These are phyloP conservation scores for Isaurus tuberculatus DNA, from an alignment of 92 coral and sea anemone species.

Conservation along the genomic window DNA sequence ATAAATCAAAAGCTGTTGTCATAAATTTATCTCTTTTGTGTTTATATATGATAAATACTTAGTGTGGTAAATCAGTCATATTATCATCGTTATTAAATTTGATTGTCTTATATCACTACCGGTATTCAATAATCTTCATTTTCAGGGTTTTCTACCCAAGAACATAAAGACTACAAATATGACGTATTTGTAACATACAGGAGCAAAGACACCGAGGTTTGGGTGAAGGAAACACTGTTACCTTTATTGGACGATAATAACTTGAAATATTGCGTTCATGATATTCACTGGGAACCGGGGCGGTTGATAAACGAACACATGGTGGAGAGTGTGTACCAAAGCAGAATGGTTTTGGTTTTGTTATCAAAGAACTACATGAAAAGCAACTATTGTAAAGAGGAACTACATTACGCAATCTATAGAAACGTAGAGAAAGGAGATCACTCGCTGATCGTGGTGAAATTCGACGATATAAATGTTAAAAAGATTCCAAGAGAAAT, in stretches of 20 bases:
- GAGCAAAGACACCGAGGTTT: slow-evolving; percentile 33
- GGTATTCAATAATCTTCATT: not conserved
- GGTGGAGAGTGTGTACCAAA: slow-evolving; percentile 44
- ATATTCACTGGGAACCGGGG: slow-evolving; percentile 47
- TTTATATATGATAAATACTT: too few relatives aligned
- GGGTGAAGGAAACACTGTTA: slow-evolving; percentile 36
- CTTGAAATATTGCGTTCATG: slow-evolving; percentile 45
- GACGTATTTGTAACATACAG: slow-evolving; percentile 46
- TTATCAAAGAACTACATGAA: slow-evolving; percentile 42
- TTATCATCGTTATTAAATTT: too few relatives aligned
- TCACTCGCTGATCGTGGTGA: slow-evolving; percentile 41
- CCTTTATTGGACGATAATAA: slow-evolving; percentile 25
- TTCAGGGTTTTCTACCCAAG: not conserved
- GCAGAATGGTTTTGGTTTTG: slow-evolving; percentile 36
- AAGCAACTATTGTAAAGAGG: slow-evolving; percentile 33
- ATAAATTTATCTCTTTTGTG: too few relatives aligned
- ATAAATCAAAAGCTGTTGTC: too few relatives aligned
- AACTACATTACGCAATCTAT: slow-evolving; percentile 32
- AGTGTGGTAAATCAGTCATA: too few relatives aligned
- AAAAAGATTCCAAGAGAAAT: slow-evolving; percentile 39
- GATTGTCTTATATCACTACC: too few relatives aligned
- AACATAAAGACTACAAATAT: slow-evolving; percentile 17
- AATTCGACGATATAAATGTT: slow-evolving; percentile 15
- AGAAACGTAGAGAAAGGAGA: slow-evolving; percentile 45
- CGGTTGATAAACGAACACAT: slow-evolving; percentile 24